These are phyloP conservation scores for Solen grandis DNA, from an alignment of 1,140 invertebrate genomes.

Conservation along the genomic window DNA sequence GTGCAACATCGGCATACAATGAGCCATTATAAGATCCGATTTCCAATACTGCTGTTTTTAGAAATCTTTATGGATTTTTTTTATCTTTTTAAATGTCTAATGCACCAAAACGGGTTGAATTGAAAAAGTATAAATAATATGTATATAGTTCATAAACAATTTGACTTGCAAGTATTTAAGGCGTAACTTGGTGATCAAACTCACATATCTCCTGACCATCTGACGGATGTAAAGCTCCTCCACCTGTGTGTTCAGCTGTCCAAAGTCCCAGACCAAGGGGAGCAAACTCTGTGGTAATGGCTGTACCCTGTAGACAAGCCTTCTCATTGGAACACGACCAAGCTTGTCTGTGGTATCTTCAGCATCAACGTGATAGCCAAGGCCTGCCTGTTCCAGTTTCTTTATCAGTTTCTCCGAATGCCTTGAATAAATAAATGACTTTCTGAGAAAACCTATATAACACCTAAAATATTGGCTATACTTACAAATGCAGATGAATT, in stretches of 20 bases:
- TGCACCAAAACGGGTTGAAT: too few species aligned
- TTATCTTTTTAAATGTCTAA: too few species aligned
- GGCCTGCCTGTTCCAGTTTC: slow-evolving; percentile 73
- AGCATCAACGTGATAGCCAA: slow-evolving; percentile 75
- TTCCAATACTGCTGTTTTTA: too few species aligned
- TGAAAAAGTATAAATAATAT: too few species aligned
- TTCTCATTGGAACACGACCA: slow-evolving; percentile 75
- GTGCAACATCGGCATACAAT: too few species aligned
- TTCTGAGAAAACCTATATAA: too few species aligned
- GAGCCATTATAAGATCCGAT: too few species aligned
- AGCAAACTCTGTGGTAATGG: slow-evolving; percentile 75
- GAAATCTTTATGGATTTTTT: too few species aligned
- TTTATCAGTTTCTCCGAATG: slow-evolving; percentile 74
- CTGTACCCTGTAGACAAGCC: slow-evolving; percentile 77
- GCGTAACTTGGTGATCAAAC: not conserved
- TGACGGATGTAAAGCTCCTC: slow-evolving; percentile 74
- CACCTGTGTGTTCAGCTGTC: slow-evolving; percentile 66
- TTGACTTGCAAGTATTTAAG: not conserved
- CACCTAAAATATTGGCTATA: too few species aligned
- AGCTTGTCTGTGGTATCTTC: slow-evolving; percentile 71
- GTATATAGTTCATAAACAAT: too few species aligned
- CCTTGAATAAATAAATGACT: too few species aligned
- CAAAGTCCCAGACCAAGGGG: slow-evolving; percentile 78
- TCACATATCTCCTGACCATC: slow-evolving; percentile 72
- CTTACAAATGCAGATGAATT: too few species aligned